Evolutionary conservation across 2,113 vertebrate genomes (phyloP).

Genomic region (Electrona antarctica): DNA sequence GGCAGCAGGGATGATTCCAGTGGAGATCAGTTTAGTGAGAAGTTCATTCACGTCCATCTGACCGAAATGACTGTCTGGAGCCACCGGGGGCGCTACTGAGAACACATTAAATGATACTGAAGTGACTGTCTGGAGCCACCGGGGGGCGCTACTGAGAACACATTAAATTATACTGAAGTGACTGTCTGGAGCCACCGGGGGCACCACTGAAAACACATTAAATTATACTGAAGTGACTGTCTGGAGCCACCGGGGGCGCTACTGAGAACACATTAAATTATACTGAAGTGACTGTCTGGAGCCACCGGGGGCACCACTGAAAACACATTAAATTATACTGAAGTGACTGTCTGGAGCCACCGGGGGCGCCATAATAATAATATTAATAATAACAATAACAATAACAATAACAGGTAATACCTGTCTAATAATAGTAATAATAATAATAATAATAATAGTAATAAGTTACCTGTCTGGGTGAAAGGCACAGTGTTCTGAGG

Average conservation of each 20-base stretch:
- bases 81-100: conserved; percentile 58
- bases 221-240: conserved; percentile 94
- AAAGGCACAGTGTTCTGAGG: conserved; percentile 84
- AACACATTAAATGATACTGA: too few species aligned
- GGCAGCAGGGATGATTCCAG: conserved; percentile 83
- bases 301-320: too few species aligned
- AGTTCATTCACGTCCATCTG: conserved; percentile 96
- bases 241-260: conserved; percentile 74
- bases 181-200: conserved; percentile 83
- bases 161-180: too few species aligned
- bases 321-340: too few species aligned
- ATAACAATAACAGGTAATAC: conserved; percentile 63
- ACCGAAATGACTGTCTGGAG: conserved; percentile 92
- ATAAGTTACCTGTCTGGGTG: conserved; percentile 81
- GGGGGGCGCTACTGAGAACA: too few species aligned
- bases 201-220: conserved; percentile 36
- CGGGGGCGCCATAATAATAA: conserved; percentile 67
- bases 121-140: conserved; percentile 50
- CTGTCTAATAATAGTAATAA: conserved; percentile 46
- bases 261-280: neutral
- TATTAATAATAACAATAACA: too few species aligned
- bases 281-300: too few species aligned
- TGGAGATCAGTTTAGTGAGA: conserved; percentile 91
- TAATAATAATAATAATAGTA: too few species aligned
- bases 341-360: conserved; percentile 28